Percentiles rank a stretch among this genome's conserved stretches.
Evolutionary conservation across 2,797 vertebrate genomes (phyloP).

Genomic region (Takifugu rubripes): DNA sequence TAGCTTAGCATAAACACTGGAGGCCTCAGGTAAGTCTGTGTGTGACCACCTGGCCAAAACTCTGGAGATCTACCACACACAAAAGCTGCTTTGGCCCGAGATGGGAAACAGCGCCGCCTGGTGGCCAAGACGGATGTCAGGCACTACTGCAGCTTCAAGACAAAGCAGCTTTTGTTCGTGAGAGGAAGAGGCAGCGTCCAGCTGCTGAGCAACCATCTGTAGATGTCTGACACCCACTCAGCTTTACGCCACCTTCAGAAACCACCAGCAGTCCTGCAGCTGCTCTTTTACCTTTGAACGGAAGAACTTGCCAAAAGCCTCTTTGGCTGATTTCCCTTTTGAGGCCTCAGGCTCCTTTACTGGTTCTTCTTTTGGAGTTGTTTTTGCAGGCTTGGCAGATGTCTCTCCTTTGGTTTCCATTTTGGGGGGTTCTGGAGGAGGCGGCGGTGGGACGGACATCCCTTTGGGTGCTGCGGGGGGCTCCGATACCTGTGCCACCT

Average conservation of each 20-base stretch:
- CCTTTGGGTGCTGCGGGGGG: conserved; percentile 68
- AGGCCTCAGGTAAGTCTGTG: too few relatives aligned
- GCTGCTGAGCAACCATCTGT: too few relatives aligned
- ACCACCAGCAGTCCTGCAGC: too few relatives aligned
- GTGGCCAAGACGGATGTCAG: not conserved
- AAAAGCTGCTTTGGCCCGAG: too few relatives aligned
- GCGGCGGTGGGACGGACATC: conserved; percentile 71
- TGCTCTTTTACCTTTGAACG: conserved; percentile 81
- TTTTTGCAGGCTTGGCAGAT: conserved; percentile 56
- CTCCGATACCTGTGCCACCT: conserved; percentile 65
- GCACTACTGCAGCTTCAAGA: not conserved
- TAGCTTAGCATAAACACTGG: conserved; percentile 9
- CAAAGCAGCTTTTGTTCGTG: conserved; percentile 25
- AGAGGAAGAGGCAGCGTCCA: conserved; percentile 22
- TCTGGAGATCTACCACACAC: too few relatives aligned
- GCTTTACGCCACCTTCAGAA: too few relatives aligned
- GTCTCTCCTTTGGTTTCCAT: conserved; percentile 76
- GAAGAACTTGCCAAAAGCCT: conserved; percentile 85
- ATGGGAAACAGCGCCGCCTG: too few relatives aligned
- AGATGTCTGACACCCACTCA: too few relatives aligned
- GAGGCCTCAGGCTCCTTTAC: conserved; percentile 72
- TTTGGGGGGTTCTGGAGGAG: conserved; percentile 73
- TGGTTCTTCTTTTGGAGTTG: conserved; percentile 64
- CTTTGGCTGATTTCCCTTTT: conserved; percentile 68
- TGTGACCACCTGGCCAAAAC: too few relatives aligned